Conservation (phyloP, 1,140 invertebrate species). For the Philopotamus ludificatus region DNA sequence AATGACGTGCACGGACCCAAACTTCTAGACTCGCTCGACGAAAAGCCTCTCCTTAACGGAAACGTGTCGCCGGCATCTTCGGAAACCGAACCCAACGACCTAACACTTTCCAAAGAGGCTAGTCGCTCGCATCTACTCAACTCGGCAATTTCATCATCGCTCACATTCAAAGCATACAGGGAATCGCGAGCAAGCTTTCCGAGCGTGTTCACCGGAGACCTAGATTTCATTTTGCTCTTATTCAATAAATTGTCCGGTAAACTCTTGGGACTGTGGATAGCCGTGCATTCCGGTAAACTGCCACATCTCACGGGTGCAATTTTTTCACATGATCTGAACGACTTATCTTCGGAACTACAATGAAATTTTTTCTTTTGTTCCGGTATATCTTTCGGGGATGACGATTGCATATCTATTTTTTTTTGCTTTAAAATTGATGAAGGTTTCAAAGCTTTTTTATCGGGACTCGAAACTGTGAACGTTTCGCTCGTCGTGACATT, state of each 20-base stretch:
- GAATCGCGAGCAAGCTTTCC: constrained; percentile 54
- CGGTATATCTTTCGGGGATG: constrained; percentile 34
- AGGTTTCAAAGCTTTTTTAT: constrained; percentile 17
- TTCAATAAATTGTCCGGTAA: constrained; percentile 50
- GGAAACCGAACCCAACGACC: constrained; percentile 52
- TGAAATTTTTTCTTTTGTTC: constrained; percentile 25
- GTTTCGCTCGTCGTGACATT: constrained; percentile 1
- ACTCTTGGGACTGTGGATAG: constrained; percentile 52
- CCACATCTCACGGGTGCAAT: constrained; percentile 28
- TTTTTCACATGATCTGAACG: constrained; percentile 12
- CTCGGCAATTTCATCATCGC: constrained; percentile 52
- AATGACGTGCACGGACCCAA: constrained; percentile 49
- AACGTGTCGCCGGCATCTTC: constrained; percentile 49
- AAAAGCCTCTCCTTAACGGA: constrained; percentile 50
- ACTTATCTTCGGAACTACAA: constrained; percentile 21
- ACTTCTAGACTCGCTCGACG: constrained; percentile 50
- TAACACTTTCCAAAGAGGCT: constrained; percentile 51
- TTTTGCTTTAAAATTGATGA: constrained; percentile 32
- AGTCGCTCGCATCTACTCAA: constrained; percentile 49
- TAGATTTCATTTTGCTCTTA: constrained; percentile 43
- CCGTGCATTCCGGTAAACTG: constrained; percentile 36
- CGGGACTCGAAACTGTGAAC: background rate
- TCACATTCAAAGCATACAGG: constrained; percentile 52
- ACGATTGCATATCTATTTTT: constrained; percentile 7
- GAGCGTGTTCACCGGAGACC: constrained; percentile 46